These are phyloP conservation scores for Acinonyx jubatus DNA, from an alignment of 2,113 vertebrate genomes.

Conservation along the genomic window DNA sequence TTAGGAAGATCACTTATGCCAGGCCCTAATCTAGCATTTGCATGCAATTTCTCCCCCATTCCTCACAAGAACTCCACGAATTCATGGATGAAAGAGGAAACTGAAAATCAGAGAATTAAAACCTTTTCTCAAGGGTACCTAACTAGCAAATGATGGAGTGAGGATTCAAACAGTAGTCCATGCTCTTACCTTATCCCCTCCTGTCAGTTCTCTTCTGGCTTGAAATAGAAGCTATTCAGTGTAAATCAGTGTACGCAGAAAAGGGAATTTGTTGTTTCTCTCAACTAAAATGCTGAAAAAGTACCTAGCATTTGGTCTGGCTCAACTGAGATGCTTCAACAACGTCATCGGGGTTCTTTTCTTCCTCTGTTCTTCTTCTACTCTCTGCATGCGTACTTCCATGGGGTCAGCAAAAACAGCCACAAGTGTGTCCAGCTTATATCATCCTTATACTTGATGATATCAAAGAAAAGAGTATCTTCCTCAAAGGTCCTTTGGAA, in stretches of 20 bases:
- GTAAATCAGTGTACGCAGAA: background rate
- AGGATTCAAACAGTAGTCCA: background rate
- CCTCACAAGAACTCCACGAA: background rate
- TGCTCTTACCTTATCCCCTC: background rate
- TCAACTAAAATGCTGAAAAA: background rate
- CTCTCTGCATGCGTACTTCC: background rate
- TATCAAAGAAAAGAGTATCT: background rate
- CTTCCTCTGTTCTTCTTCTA: background rate
- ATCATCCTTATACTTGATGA: background rate
- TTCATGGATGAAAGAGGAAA: background rate
- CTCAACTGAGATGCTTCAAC: background rate
- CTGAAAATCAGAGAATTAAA: background rate
- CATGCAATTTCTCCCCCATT: background rate
- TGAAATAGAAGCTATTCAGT: background rate
- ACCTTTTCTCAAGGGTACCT: background rate
- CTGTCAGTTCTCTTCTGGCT: background rate
- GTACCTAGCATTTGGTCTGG: background rate
- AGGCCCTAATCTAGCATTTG: background rate
- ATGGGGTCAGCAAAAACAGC: background rate
- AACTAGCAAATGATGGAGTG: background rate
- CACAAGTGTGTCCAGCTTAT: background rate
- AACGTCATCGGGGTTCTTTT: background rate
- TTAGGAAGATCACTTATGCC: background rate
- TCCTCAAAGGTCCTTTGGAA: background rate
- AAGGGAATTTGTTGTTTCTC: background rate